Percentiles rank a stretch among this genome's conserved stretches.
phyloP scores from a whole-genome alignment of 1,140 invertebrate genomes.

The Branchinecta lynchi region DNA sequence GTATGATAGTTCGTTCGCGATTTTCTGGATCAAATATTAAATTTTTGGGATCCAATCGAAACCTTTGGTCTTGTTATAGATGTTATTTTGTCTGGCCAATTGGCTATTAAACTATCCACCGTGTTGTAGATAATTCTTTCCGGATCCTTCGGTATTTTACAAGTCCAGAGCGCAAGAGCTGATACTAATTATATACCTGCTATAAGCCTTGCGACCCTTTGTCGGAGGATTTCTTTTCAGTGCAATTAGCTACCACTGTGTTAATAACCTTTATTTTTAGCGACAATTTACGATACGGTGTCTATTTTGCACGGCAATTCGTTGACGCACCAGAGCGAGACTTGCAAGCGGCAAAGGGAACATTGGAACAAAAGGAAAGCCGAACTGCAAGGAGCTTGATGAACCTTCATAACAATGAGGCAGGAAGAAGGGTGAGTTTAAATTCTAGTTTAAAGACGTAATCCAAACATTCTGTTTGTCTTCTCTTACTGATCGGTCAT shows the following conservation, averaged over 20 bases:
- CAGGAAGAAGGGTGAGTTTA: slow-evolving; percentile 40
- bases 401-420: slow-evolving; percentile 52
- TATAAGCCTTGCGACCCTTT: background rate
- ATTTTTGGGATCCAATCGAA: no score
- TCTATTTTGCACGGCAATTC: slow-evolving; percentile 41
- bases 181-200: background rate
- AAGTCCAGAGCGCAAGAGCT: background rate
- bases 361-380: slow-evolving; percentile 27
- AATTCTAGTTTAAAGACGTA: no score
- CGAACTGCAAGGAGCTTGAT: slow-evolving; percentile 37
- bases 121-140: no score
- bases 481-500: no score
- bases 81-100: no score
- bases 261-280: slow-evolving; percentile 25
- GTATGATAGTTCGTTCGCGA: no score
- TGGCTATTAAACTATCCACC: no score
- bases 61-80: no score
- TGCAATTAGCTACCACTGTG: background rate
- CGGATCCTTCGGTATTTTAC: no score
- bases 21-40: no score
- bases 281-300: slow-evolving; percentile 45
- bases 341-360: slow-evolving; percentile 22
- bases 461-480: no score
- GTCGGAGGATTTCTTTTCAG: background rate
- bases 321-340: slow-evolving; percentile 42